Evolutionary conservation across 2,797 vertebrate species (phyloP), one percentile per base, ranked within the genome.

Genomic region (Toxotes lorentzi): DNA sequence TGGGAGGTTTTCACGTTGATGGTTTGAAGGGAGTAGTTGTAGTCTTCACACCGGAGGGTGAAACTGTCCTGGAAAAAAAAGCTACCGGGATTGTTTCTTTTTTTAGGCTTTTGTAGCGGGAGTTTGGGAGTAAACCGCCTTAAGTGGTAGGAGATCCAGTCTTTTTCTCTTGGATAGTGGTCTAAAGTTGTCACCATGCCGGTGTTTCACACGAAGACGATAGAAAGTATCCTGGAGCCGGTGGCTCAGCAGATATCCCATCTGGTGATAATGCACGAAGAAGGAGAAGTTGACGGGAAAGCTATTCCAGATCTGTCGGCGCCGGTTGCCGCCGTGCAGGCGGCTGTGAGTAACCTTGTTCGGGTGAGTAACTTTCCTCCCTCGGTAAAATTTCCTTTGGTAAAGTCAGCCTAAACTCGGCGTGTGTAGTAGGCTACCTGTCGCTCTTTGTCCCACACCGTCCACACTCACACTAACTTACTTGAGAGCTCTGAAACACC

Each of bases 171-270:
- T 27, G 86, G 84, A 84, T 58, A 87, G 91, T 59, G 27, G 8
- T 45, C 41, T 50, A 63, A 93, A 92, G 81, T 89, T 86, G 89
- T 70, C 91, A 93, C 83, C 95, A 99, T 99, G 98, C 98, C 98
- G 70, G 98, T 99, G 83, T 99, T 99, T 87, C 98, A 99, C 90
- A 99, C 98, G 62, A 99, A 98, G 88, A 99, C 98, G 81, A 99
- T 99, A 92, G 97, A 99, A 95, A 99, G 97, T 94, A 99, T 99
- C 91, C 91, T 98, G 93, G 96, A 99, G 96, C 97, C 97, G 75
- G 98, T 99, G 95, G 98, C 98, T 87, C 98, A 99, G 96, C 98
- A 99, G 94, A 99, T 99, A 87, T 99, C 98, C 88, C 98, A 99
- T 95, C 94, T 99, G 95, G 98, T 99, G 89, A 99, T 99, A 84